Evolutionary conservation across 2,113 vertebrate species (phyloP), one percentile per base, ranked within the genome.

Genomic region (Emydocephalus ijimae): DNA sequence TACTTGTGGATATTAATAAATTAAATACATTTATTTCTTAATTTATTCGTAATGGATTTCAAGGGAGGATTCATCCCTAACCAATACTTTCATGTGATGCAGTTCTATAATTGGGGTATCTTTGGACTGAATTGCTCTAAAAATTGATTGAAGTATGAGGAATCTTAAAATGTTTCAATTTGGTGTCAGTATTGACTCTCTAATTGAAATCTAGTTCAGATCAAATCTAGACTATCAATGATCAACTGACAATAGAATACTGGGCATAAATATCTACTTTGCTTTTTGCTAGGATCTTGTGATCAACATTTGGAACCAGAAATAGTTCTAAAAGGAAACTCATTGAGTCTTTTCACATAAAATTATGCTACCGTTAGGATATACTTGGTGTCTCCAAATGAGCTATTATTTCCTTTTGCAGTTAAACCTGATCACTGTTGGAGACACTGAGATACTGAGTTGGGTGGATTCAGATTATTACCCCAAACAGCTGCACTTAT

Each of bases 401-500:
- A 56, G 57, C n/a, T 9, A n/a, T 52, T 52, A 24, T 29, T 8
- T 92, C 45, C 59, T 34, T 55, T 29, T 56, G 9, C 54, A 74
- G 54, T 92, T 85, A n/a, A 55, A 39, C 5, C 61, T 89, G 69
- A 56, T 85, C 43, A 39, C 45, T 81, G 3, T 54, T 64, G 23
- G 50, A 81, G 24, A 69, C 29, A 39, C 39, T 39, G 5, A 54
- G 56, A 52, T 90, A 64, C 45, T 92, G 55, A 85, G 74, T 15
- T 61, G 89, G 56, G 34, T 64, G 15, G 48, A 48, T 23, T 18
- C 56, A 61, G 7, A 85, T 24, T 52, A 45, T 87, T 23, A 90
- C 15, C 89, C 48, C 85, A 48, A 90, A 90, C 92, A 93, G 89
- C 89, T 93, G 89, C 64, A n/a, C 81, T 87, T 90, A 86, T 45